Percentiles rank a stretch among this genome's conserved stretches.
Conservation (phyloP, 1,140 invertebrate genomes). For the Pentalonia nigronervosa region DNA sequence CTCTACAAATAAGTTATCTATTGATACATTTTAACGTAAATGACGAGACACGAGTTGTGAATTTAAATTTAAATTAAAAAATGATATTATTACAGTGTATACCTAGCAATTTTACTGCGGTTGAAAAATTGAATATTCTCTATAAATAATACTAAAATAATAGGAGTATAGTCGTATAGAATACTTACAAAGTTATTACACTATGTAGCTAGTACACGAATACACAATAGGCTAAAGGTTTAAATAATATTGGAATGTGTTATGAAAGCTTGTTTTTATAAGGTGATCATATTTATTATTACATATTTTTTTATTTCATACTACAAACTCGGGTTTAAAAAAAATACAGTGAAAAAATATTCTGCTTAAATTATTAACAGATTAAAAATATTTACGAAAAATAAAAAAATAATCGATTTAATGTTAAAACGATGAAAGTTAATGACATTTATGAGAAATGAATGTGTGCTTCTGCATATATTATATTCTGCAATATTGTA, state of each 20-base stretch:
- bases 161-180: not conserved
- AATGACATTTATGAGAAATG: too few species aligned
- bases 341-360: not conserved
- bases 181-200: not conserved
- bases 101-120: not conserved
- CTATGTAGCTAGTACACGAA: not conserved
- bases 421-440: too few species aligned
- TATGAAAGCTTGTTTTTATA: not conserved
- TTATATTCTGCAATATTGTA: too few species aligned
- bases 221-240: not conserved
- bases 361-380: not conserved
- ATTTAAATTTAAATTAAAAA: not conserved
- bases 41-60: not conserved
- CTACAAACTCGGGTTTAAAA: not conserved
- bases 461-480: too few species aligned
- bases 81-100: not conserved
- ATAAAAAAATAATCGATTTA: not conserved
- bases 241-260: too few species aligned
- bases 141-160: not conserved
- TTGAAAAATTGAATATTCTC: not conserved
- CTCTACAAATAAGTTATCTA: not conserved
- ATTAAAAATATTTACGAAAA: not conserved
- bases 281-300: not conserved
- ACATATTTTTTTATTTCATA: not conserved
- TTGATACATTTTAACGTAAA: not conserved